Evolutionary conservation across 1,140 invertebrate species (phyloP).

Genomic region (Lasioglossum baleicum): DNA sequence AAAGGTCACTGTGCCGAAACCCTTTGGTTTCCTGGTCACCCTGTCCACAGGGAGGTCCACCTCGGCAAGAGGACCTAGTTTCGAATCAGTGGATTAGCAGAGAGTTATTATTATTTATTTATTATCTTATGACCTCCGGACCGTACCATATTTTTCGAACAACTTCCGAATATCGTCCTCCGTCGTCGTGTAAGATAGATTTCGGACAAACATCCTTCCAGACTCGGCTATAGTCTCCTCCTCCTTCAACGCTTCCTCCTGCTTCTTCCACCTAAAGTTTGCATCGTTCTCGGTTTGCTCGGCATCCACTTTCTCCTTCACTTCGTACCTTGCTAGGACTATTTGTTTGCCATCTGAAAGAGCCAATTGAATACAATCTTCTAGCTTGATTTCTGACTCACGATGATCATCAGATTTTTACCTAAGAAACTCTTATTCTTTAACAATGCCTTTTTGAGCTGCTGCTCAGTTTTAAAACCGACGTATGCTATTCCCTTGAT

Average conservation of each 20-base stretch:
- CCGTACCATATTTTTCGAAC: constrained; percentile 92
- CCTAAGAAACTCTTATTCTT: constrained; percentile 94
- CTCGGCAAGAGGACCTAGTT: constrained; percentile 90
- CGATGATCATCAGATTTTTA: constrained; percentile 65
- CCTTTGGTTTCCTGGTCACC: constrained; percentile 91
- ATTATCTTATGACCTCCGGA: no score
- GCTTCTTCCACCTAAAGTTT: constrained; percentile 85
- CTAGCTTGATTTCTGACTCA: background rate
- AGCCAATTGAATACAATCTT: background rate
- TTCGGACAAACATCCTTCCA: constrained; percentile 96
- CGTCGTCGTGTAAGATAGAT: constrained; percentile 93
- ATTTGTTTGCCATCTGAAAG: constrained; percentile 84
- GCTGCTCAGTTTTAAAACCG: constrained; percentile 91
- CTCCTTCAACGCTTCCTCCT: constrained; percentile 85
- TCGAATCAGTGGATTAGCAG: background rate
- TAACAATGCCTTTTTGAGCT: constrained; percentile 89
- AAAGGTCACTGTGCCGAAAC: constrained; percentile 96
- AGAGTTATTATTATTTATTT: no score
- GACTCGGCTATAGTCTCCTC: constrained; percentile 93
- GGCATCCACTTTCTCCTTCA: constrained; percentile 73
- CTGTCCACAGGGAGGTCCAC: constrained; percentile 94
- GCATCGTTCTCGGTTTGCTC: constrained; percentile 29
- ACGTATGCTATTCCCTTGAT: constrained; percentile 94
- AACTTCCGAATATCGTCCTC: constrained; percentile 92
- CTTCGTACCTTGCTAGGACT: constrained; percentile 83